Base-by-base conservation (phyloP, 2,888 invertebrate species). In the Anticlea derivata region DNA sequence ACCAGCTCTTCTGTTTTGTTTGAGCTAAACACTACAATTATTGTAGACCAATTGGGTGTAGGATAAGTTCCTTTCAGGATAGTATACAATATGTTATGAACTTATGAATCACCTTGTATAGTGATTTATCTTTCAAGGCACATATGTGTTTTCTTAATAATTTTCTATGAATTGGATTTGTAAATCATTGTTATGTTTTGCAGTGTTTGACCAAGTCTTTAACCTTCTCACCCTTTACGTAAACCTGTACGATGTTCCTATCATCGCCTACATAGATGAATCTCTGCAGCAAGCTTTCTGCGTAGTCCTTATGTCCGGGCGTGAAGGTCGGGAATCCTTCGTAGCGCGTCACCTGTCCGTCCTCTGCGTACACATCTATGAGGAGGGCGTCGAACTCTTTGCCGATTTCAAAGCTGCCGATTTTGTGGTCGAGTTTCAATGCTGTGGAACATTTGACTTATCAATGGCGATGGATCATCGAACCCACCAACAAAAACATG, bases 321-420 rank as follows among this genome's bases (percentile, higher is more conserved):
- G 23, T 7, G 6, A 49, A 58, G 1, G 65, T 65, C 2, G 72
- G 60, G 1, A 66, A 55, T 44, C 73, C 70, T 0, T 63, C 60
- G 39, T 93, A 91, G 57, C 91, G 80, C 62, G 93, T 93, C 11
- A 92, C 78, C 1, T 90, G 86, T 5, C 92, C 86, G 7, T 78
- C 73, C 7, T 77, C 49, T 7, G 83, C 70, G 62, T 91, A 90
- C n/a, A 94, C 88, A 67, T 97, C 95, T 22, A 98, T 85, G 0
- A 97, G 66, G 0, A 98, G 83, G 0, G 97, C 97, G 87, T 98
- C 98, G 67, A 98, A 97, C 47, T 96, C 94, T 78, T 98, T 97
- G 11, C 96, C 96, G 3, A 93, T 78, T 61, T 92, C 87, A 66
- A 98, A 96, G 82, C 94, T 97, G 8, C 98, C 98, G 39, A 96